phyloP scores from a whole-genome alignment of 2,113 vertebrate species.

The Polypterus senegalus region DNA sequence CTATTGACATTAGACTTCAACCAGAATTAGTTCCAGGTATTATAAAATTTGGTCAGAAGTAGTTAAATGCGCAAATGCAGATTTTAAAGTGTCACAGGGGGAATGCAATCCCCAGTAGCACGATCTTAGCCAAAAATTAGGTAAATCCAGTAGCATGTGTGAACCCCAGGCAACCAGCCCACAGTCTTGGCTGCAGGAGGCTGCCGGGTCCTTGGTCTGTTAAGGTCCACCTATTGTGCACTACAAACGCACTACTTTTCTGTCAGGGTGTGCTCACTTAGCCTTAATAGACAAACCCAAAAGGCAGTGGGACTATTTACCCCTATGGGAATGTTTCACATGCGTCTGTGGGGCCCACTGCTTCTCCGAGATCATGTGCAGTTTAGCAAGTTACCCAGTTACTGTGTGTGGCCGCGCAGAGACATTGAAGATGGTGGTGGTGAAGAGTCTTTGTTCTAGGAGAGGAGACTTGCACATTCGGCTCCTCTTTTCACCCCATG shows the following conservation, averaged over 20 bases:
- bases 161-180: conserved; percentile 8
- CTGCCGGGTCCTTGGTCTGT: conserved; percentile 9
- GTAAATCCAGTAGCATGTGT: conserved; percentile 8
- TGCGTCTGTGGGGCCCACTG: conserved; percentile 8
- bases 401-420: conserved; percentile 9
- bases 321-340: conserved; percentile 9
- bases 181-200: conserved; percentile 12
- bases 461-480: not conserved
- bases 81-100: no score
- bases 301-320: conserved; percentile 14
- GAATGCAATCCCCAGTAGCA: conserved; percentile 7
- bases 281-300: not conserved
- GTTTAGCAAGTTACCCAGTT: conserved; percentile 20
- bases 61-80: no score
- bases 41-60: no score
- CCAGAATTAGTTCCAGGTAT: no score
- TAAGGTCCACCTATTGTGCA: conserved; percentile 7
- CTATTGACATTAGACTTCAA: no score
- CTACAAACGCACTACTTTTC: conserved; percentile 6
- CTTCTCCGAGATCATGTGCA: conserved; percentile 13
- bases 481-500: not conserved
- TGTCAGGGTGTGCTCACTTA: conserved; percentile 12
- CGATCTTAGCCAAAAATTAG: conserved; percentile 8
- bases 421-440: not conserved
- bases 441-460: conserved; percentile 1